Evolutionary conservation across 2,888 invertebrate species (phyloP).

Genomic region (Lathronympha strigana): DNA sequence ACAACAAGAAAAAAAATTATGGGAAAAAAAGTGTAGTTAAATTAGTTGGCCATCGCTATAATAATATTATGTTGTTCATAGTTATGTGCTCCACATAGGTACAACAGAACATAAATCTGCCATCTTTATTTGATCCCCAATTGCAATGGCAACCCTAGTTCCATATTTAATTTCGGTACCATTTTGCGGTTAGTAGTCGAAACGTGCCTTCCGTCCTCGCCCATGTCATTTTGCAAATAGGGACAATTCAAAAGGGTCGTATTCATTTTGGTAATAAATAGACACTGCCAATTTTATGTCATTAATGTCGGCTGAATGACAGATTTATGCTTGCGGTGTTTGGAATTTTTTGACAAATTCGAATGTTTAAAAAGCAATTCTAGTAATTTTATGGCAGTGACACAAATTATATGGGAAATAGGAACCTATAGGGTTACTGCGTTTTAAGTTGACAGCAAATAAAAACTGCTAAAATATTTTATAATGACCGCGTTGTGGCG

Average conservation of each 20-base stretch:
- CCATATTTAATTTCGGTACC: conserved; percentile 51
- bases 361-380: conserved; percentile 37
- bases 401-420: conserved; percentile 27
- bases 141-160: conserved; percentile 22
- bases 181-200: conserved; percentile 58
- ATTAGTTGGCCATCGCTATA: no score
- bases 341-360: conserved; percentile 47
- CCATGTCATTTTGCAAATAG: conserved; percentile 58
- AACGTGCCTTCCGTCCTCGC: conserved; percentile 71
- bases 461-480: background rate
- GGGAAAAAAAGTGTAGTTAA: no score
- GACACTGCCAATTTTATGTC: conserved; percentile 63
- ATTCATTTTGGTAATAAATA: conserved; percentile 68
- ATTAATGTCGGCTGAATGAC: conserved; percentile 52
- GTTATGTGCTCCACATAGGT: no score
- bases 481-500: background rate
- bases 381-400: conserved; percentile 28
- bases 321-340: conserved; percentile 60
- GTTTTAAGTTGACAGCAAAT: background rate
- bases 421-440: background rate
- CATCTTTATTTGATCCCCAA: background rate
- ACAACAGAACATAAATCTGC: no score
- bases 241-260: conserved; percentile 55
- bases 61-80: no score
- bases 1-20: no score